phyloP scores from a whole-genome alignment of 2,888 invertebrate species.

The Apamea crenata region DNA sequence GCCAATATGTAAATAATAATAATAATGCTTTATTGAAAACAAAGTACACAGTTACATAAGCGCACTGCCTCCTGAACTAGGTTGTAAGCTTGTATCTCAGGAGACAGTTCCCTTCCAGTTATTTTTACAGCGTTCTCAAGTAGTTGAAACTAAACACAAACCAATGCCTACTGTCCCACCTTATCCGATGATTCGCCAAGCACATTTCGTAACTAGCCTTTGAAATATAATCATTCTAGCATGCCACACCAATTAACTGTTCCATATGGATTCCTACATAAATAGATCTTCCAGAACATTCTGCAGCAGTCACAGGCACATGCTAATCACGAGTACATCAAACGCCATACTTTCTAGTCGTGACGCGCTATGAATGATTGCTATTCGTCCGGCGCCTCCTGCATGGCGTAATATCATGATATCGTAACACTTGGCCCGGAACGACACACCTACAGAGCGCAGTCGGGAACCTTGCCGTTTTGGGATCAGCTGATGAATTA shows the following conservation, averaged over 20 bases:
- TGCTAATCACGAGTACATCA: slow-evolving; percentile 14
- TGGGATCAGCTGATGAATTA: neutral
- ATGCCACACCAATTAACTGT: neutral
- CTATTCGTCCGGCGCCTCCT: slow-evolving; percentile 54
- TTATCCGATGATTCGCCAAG: neutral
- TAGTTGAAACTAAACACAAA: too few relatives aligned
- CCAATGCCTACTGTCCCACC: neutral
- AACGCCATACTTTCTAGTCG: slow-evolving; percentile 56
- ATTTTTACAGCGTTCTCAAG: too few relatives aligned
- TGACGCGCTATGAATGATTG: slow-evolving; percentile 57
- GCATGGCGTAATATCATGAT: slow-evolving; percentile 55
- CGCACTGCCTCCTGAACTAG: too few relatives aligned
- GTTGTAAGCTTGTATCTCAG: too few relatives aligned
- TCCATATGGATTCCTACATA: neutral
- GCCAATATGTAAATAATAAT: too few relatives aligned
- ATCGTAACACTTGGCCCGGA: slow-evolving; percentile 55
- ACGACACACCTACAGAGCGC: slow-evolving; percentile 8
- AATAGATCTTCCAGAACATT: slow-evolving; percentile 9
- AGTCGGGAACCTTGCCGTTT: neutral
- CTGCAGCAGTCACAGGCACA: neutral
- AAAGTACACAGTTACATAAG: too few relatives aligned
- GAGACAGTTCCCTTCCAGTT: too few relatives aligned
- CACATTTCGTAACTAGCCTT: neutral
- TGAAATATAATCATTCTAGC: neutral
- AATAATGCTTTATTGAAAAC: too few relatives aligned